Conservation (phyloP, 2,888 invertebrate genomes). For the Macrosoma leucophasiata region DNA sequence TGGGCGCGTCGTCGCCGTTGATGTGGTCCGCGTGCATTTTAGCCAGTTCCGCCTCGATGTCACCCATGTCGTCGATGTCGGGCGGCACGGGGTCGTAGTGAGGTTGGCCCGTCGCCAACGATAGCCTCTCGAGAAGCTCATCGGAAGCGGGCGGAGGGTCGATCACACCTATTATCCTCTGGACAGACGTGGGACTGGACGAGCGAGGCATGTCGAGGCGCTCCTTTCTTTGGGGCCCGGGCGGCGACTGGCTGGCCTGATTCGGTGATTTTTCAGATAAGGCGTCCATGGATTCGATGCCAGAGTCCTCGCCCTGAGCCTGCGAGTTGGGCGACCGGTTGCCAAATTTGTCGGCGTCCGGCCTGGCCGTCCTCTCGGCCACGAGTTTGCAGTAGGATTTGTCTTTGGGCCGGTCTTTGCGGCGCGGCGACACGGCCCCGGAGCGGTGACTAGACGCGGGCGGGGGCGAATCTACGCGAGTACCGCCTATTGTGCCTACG, state of each 20-base stretch:
- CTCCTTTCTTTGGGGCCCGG: conserved; percentile 62
- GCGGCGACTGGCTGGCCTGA: conserved; percentile 86
- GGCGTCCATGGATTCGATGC: conserved; percentile 95
- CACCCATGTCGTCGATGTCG: conserved; percentile 74
- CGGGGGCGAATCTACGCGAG: conserved; percentile 50
- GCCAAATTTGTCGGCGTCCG: conserved; percentile 51
- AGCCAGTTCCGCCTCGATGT: conserved; percentile 82
- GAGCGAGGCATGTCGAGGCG: conserved; percentile 61
- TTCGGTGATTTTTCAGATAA: conserved; percentile 94
- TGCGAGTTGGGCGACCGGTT: conserved; percentile 68
- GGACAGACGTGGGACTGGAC: conserved; percentile 59
- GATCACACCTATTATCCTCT: conserved; percentile 63
- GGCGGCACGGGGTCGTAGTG: conserved; percentile 53
- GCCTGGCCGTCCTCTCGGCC: conserved; percentile 56
- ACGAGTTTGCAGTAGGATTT: conserved; percentile 75
- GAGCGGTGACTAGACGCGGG: conserved; percentile 36
- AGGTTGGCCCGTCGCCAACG: conserved; percentile 41
- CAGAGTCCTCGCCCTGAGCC: conserved; percentile 89
- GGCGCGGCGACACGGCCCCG: conserved; percentile 47
- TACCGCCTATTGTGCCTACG: conserved; percentile 76
- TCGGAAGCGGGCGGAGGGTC: conserved; percentile 48
- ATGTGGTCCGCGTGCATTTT: conserved; percentile 77
- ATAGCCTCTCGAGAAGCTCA: conserved; percentile 46
- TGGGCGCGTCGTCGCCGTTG: conserved; percentile 52
- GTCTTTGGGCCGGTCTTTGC: conserved; percentile 63